Evolutionary conservation across 2,888 invertebrate species (phyloP).

Genomic region (Drosophila putrida): DNA sequence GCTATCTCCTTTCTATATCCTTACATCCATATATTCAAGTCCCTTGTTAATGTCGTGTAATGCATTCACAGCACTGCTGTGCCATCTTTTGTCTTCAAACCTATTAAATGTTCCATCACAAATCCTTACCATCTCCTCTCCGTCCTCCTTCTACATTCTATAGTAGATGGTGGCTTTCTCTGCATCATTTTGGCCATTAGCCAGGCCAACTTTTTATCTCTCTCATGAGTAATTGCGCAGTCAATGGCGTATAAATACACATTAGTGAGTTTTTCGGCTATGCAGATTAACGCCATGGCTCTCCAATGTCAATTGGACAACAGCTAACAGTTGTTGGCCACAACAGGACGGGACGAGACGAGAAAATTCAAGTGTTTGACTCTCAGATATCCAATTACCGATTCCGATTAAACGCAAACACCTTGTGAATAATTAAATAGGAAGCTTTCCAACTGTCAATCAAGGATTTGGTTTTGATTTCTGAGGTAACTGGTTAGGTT

Average conservation of each 20-base stretch:
- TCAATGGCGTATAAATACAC: constrained; percentile 42
- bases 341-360: background rate
- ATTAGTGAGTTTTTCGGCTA: constrained; percentile 31
- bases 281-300: constrained; percentile 46
- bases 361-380: constrained; percentile 5
- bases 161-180: constrained; percentile 1
- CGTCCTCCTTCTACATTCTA: background rate
- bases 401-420: constrained; percentile 1
- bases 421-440: background rate
- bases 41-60: constrained; percentile 8
- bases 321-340: background rate
- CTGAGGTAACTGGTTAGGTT: background rate
- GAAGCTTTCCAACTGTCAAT: background rate
- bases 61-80: constrained; percentile 6
- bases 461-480: background rate
- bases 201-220: constrained; percentile 55
- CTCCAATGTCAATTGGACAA: constrained; percentile 5
- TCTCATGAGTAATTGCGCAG: constrained; percentile 52
- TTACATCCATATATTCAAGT: background rate
- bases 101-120: constrained; percentile 32
- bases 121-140: background rate
- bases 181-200: constrained; percentile 42
- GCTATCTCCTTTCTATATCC: too few relatives aligned
- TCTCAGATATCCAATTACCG: constrained; percentile 1
- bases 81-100: constrained; percentile 32